Base-by-base conservation (phyloP, 2,113 vertebrate genomes). In the Siniperca chuatsi region DNA sequence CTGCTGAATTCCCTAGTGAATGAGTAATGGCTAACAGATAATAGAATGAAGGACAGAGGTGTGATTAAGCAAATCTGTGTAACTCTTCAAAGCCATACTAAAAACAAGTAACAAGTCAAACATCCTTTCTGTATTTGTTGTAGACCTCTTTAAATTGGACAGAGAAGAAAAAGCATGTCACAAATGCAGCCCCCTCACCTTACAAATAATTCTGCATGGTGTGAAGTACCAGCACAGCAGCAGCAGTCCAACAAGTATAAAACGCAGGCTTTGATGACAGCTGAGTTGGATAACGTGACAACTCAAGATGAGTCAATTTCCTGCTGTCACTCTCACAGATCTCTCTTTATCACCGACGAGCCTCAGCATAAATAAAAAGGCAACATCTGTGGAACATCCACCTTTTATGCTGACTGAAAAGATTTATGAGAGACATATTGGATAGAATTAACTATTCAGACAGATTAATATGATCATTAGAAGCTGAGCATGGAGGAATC, bases 351-450 rank as follows among this genome's bases (percentile, higher is more conserved):
- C 71, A 60, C 70, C 1, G 12, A 75, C 25, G 69, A 85, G 79
- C 55, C 40, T 72, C 78, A 62, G 68, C 57, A 64, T 75, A 18
- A 70, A 73, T 58, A 35, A 46, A 69, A 85, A 78, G 48, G 52
- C 67, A 85, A 85, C 90, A 90, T 91, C 84, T 92, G 92, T 25
- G 74, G 68, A 68, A n/a, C 77, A 61, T 90, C 83, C 62, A 42
- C 3, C 42, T 16, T 83, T 48, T 44, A 50, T 5, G 21, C 25
- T 52, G 40, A 48, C 65, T 55, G 64, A 18, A 60, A 29, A 62
- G 64, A 76, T 83, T 77, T 82, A 87, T 44, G 69, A 73, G 81
- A 54, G 40, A 52, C 44, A 48, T 64, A 33, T 50, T 52, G 65
- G 37, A 60, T 9, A 25, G n/a, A 50, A 9, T 15, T 55, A 66